These are phyloP conservation scores for Oophaga sylvatica DNA, from an alignment of 2,797 vertebrate species.

Conservation along the genomic window DNA sequence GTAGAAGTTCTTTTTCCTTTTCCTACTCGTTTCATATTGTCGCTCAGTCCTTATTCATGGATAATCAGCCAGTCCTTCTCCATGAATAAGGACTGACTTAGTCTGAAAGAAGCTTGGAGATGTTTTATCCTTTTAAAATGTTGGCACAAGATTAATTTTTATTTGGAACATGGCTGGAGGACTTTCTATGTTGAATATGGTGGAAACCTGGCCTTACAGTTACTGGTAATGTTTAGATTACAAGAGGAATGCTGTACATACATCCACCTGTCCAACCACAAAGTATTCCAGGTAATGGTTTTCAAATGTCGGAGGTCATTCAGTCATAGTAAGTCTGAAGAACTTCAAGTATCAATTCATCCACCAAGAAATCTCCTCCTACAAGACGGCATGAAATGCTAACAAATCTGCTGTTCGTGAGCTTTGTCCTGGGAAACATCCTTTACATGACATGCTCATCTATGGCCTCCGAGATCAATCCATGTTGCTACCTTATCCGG, in stretches of 20 bases:
- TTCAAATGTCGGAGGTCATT: constrained; percentile 18
- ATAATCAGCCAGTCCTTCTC: too few relatives aligned
- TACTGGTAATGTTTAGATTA: neutral
- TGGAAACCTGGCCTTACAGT: neutral
- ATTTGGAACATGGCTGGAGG: too few relatives aligned
- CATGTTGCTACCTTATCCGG: neutral
- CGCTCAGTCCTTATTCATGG: too few relatives aligned
- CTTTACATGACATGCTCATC: constrained; percentile 9
- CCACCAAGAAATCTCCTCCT: neutral
- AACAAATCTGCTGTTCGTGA: constrained; percentile 16
- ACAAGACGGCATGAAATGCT: neutral
- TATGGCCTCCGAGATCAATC: constrained; percentile 1
- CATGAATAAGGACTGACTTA: too few relatives aligned
- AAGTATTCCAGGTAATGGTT: constrained; percentile 31
- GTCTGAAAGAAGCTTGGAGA: too few relatives aligned
- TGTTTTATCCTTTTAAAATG: too few relatives aligned
- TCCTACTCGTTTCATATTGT: too few relatives aligned
- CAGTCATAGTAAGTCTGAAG: neutral
- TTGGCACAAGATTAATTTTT: too few relatives aligned
- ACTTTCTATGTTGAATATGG: neutral
- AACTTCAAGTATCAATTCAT: constrained; percentile 18
- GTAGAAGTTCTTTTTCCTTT: too few relatives aligned
- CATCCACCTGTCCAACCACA: constrained; percentile 18
- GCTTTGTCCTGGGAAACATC: constrained; percentile 26
- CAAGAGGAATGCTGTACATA: neutral